Evolutionary conservation across 2,888 invertebrate species (phyloP), one percentile per base, ranked within the genome.

Genomic region (Podabrus alpinus): DNA sequence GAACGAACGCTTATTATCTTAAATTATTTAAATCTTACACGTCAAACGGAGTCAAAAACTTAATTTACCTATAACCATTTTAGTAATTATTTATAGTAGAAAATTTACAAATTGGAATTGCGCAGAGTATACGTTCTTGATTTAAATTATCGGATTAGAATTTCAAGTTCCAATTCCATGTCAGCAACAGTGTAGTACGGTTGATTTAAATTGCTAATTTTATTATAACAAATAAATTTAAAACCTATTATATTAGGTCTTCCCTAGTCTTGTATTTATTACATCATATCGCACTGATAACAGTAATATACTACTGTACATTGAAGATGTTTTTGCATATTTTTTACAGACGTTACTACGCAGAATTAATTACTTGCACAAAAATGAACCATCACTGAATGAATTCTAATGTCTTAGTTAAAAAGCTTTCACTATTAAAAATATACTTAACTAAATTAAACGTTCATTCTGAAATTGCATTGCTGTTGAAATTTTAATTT

Each of bases 151-250:
- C 19, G 62, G 21, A 64, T 64, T 64, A 64, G 19, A 16, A 64
- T 64, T 64, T 64, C 21, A 64, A 21, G 62, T 64, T 9, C 62
- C 17, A 17, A 21, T 64, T 64, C 62, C n/a, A 64, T 16, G 62
- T 64, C 62, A 21, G 21, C 62, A 64, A 21, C 62, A 64, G 62
- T 19, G 62, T 64, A 64, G 45, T 64, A 19, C 21, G 62, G 62
- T 64, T 64, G 62, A 64, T 64, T 64, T 64, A 64, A 64, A 64
- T 19, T 64, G 62, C 62, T 21, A 16, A 19, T 64, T 64, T 64
- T 64, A 19, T 64, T 64, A 19, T 10, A 64, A 21, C 21, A 64
- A 64, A 19, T 64, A 64, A 64, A 19, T 17, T 64, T 19, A 45
- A n/a, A 45, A 45, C 13, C 45, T n/a, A 45, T n/a, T 45, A 45